Percentiles rank a stretch among this genome's conserved stretches.
phyloP scores from a whole-genome alignment of 2,113 vertebrate genomes.

The Parotia lawesii region DNA sequence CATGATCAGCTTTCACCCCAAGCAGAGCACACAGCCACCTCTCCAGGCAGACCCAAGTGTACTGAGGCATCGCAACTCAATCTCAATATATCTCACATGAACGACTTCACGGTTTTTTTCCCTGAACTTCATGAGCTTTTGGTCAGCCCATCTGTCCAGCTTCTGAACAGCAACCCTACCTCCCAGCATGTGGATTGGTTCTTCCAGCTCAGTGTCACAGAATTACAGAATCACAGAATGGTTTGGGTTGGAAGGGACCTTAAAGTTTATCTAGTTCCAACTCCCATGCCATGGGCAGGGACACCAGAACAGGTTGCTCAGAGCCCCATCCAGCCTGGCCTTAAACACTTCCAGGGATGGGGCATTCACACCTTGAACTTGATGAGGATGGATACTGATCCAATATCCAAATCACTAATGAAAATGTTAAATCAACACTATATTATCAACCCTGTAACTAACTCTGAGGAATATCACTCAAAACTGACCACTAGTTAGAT shows the following conservation, averaged over 20 bases:
- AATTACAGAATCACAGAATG: not conserved
- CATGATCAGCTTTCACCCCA: not conserved
- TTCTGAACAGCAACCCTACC: not conserved
- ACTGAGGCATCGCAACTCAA: not conserved
- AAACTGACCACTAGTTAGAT: not conserved
- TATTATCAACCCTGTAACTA: not conserved
- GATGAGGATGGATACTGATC: not conserved
- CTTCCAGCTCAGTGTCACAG: not conserved
- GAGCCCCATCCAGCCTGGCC: not conserved
- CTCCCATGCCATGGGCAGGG: not conserved
- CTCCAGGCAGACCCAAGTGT: not conserved
- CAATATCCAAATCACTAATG: not conserved
- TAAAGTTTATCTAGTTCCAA: not conserved
- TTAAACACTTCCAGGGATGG: not conserved
- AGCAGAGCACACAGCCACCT: rapidly evolving
- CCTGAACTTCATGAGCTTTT: not conserved
- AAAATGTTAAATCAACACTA: not conserved
- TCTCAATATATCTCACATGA: not conserved
- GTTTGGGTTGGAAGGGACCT: not conserved
- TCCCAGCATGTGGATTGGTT: not conserved
- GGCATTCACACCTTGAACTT: not conserved
- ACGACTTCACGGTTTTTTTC: not conserved
- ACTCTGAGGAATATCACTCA: not conserved
- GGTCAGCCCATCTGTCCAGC: not conserved
- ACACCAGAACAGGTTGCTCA: not conserved